Base-by-base conservation (phyloP, 2,888 invertebrate species). In the Eupeodes luniger region DNA sequence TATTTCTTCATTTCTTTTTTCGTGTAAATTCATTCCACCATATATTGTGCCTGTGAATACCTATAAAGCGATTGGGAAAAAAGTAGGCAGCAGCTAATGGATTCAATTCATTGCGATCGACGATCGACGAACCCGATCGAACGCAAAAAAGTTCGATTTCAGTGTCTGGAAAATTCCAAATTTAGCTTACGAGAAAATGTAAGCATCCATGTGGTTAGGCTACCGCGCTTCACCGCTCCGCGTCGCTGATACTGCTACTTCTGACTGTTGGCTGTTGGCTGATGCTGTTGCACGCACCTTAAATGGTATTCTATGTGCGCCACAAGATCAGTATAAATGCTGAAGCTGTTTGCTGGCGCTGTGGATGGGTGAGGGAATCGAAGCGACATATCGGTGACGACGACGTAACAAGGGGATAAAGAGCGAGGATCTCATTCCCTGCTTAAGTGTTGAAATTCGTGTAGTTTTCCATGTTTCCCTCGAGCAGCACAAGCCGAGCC, bases 261-360 rank as follows among this genome's bases (percentile, higher is more conserved):
- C n/a, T 67, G 51, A 53, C 34, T 53, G 66, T 49, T 51, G 12
- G 51, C 11, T 49, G 66, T 44, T 76, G 69, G 57, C 57, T 72
- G 76, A 14, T 69, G 81, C 70, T 70, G 83, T 70, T 83, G 85
- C 85, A 88, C 88, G 88, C 88, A 88, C 88, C 88, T 85, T 88
- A 88, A 88, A 88, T 88, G 88, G 88, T 78, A 75, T 85, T 81
- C 81, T 81, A 81, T 85, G 88, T 81, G 88, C 88, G 88, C 88
- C 88, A 85, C 85, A 78, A 81, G 78, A 85, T 88, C 80, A 67
- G 51, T 67, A 14, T 40, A 9, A 40, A 40, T 40, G 9, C 40
- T 40, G 40, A 9, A 5, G 40, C 40, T 40, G 40, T 4, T 0
- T 49, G 49, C 51, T 53, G 72, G 27, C 16, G 66, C 34, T 51